Base-by-base conservation (phyloP, 2,888 invertebrate genomes). In the Melinaea menophilus region DNA sequence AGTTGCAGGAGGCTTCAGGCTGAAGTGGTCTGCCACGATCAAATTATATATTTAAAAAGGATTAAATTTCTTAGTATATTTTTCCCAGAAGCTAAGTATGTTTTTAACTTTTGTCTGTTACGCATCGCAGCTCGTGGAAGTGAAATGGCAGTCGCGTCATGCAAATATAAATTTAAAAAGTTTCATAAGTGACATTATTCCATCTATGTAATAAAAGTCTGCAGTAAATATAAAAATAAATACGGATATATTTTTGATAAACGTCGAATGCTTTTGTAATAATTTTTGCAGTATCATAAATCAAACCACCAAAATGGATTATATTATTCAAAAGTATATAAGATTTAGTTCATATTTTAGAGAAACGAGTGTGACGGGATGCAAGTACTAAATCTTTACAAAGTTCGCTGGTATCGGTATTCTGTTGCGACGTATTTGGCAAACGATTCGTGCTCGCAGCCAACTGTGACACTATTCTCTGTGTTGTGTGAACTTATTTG, bases 371-470 rank as follows among this genome's bases (percentile, higher is more conserved):
- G 35, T 57, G 62, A 57, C 55, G 47, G 62, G 31, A 61, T 56
- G 59, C 55, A 56, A 59, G 58, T 56, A 58, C 66, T 66, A 67
- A 66, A 65, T 70, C 62, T 67, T 64, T 63, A 65, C 64, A 59
- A 56, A 61, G 58, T 57, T 56, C 65, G 55, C 58, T 57, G 62
- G 58, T 65, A 64, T 87, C 86, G 64, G 60, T 45, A 85, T 51
- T 51, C 84, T 81, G 80, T 80, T 76, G 81, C 82, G 86, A 86
- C 87, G 86, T 86, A 88, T 88, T 90, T 90, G 89, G 90, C 88
- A 88, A 86, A 79, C 70, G 56, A 41, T 41, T 57, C 59, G 54
- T 55, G 60, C 58, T 65, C 82, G 78, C 74, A 82, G 85, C 88
- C 86, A 88, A 88, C 85, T 87, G 88, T 86, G 84, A 87, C 87